Percentiles rank a stretch among this genome's conserved stretches.
Conservation (phyloP, 2,113 vertebrate species). For the Climacteris rufus region DNA sequence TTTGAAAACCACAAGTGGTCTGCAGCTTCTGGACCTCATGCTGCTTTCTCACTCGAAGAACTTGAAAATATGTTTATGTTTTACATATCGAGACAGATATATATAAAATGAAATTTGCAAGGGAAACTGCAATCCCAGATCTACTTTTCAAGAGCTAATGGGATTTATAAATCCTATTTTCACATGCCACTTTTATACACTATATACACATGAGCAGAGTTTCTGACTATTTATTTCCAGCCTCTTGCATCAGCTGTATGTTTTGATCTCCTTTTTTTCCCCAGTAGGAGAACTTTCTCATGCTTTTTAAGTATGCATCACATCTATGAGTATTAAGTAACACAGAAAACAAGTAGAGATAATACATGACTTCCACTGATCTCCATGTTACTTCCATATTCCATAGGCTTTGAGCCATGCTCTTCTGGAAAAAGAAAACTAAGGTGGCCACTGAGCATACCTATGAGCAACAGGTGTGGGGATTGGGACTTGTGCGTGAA, state of each 20-base stretch:
- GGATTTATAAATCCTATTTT: background rate
- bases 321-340: background rate
- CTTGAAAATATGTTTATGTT: background rate
- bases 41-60: background rate
- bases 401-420: background rate
- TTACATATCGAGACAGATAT: too few species aligned
- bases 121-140: background rate
- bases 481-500: background rate
- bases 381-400: background rate
- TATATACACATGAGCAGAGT: background rate
- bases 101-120: background rate
- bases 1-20: background rate
- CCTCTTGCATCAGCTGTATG: background rate
- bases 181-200: background rate
- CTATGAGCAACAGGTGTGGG: background rate
- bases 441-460: background rate
- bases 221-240: background rate
- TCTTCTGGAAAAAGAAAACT: background rate
- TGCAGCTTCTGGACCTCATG: background rate
- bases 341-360: background rate
- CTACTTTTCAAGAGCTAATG: background rate
- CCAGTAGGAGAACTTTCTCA: fast-evolving
- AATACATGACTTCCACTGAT: background rate
- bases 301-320: background rate
- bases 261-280: background rate